Conservation (phyloP, 1,140 invertebrate species). For the Belonocnema kinseyi region DNA sequence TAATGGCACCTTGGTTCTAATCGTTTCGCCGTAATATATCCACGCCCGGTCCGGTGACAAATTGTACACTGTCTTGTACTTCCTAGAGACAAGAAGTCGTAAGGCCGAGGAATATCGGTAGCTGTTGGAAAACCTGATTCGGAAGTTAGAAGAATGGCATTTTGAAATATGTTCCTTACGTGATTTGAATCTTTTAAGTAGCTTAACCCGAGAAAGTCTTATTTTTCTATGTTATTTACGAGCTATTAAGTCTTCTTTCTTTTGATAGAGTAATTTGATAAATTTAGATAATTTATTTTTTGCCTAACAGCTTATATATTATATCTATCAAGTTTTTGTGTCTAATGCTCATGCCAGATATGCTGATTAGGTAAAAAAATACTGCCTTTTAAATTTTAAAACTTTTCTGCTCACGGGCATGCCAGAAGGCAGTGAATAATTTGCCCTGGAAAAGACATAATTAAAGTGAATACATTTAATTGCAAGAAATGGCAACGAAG, state of each 20-base stretch:
- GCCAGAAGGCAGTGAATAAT: no score
- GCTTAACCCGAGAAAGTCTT: neutral
- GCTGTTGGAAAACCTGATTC: conserved; percentile 16
- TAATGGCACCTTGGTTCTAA: conserved; percentile 35
- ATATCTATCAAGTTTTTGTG: no score
- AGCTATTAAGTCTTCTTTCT: neutral
- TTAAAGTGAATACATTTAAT: no score
- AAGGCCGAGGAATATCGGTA: neutral
- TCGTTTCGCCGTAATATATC: conserved; percentile 37
- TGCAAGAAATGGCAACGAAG: no score
- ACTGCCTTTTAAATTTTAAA: no score
- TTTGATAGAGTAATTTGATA: neutral
- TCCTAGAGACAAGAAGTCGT: conserved; percentile 37
- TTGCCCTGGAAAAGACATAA: no score
- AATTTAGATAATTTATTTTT: conserved; percentile 10
- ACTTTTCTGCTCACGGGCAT: no score
- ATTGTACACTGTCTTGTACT: conserved; percentile 50
- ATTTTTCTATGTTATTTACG: neutral
- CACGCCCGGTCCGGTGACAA: conserved; percentile 46
- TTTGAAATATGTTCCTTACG: conserved; percentile 9
- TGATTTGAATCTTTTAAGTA: neutral
- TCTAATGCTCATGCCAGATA: no score
- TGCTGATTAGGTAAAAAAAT: no score
- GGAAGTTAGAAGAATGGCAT: neutral
- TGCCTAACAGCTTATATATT: neutral